These are phyloP conservation scores for Laupala kohalensis DNA, from an alignment of 1,140 invertebrate species.

Conservation along the genomic window DNA sequence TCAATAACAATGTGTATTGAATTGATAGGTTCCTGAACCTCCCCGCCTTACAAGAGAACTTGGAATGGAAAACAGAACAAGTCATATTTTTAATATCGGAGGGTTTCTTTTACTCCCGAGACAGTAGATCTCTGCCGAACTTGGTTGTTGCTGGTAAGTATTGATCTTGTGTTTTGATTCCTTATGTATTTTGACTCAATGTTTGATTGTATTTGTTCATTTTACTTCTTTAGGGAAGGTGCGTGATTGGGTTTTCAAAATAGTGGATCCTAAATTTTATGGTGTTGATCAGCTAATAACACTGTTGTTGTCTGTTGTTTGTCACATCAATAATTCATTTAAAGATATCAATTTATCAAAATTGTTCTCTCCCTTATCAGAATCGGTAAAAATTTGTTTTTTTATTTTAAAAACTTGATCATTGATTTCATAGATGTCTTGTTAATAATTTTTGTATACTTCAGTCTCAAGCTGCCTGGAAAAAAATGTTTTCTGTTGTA, in stretches of 20 bases:
- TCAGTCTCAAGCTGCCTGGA: conserved; percentile 39
- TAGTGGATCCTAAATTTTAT: background rate
- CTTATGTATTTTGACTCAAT: background rate
- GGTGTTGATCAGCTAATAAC: background rate
- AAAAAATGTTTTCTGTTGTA: conserved; percentile 38
- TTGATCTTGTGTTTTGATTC: background rate
- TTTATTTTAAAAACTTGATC: background rate
- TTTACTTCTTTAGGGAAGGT: background rate
- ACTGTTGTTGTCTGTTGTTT: background rate
- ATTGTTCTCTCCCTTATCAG: background rate
- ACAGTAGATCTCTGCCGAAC: background rate
- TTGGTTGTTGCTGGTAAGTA: background rate
- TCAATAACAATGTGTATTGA: no score
- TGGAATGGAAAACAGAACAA: conserved; percentile 48
- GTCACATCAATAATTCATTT: background rate
- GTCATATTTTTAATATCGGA: conserved; percentile 47
- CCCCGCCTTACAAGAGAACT: conserved; percentile 38
- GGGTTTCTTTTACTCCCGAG: conserved; percentile 39
- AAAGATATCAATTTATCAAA: background rate
- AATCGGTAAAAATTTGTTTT: background rate
- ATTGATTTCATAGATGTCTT: background rate
- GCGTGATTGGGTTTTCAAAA: background rate
- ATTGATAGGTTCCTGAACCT: conserved; percentile 42
- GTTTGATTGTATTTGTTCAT: no score
- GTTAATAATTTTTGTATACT: background rate